These are phyloP conservation scores for Sinocyclocheilus rhinocerous DNA, from an alignment of 2,113 vertebrate genomes.

Conservation along the genomic window DNA sequence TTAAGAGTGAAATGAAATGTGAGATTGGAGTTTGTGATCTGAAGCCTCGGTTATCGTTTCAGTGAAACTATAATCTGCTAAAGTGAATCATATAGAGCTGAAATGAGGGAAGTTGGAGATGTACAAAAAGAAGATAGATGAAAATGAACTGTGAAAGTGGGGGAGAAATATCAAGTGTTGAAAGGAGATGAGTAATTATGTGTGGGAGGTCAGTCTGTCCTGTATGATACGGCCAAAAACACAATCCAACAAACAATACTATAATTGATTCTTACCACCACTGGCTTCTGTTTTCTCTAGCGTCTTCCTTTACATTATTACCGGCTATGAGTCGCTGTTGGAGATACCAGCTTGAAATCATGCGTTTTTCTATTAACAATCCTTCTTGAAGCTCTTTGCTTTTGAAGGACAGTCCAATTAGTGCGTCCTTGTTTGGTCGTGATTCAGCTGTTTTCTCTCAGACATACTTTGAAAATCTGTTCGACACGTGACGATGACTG, in stretches of 20 bases:
- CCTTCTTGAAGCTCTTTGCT: background rate
- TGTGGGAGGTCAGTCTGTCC: constrained; percentile 77
- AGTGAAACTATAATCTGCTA: constrained; percentile 27
- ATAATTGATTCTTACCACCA: background rate
- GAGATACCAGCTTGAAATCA: constrained; percentile 6
- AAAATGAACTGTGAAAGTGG: constrained; percentile 63
- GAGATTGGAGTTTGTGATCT: background rate
- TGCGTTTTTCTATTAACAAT: constrained; percentile 24
- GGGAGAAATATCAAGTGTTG: constrained; percentile 66
- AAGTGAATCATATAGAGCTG: constrained; percentile 21
- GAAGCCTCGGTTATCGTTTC: constrained; percentile 25
- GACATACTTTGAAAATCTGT: background rate
- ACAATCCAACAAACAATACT: constrained; percentile 20
- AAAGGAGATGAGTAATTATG: constrained; percentile 78
- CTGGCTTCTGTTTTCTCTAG: background rate
- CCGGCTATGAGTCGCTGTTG: background rate
- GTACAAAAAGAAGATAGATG: constrained; percentile 60
- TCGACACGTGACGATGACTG: background rate
- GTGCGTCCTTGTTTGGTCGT: background rate
- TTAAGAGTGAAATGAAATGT: background rate
- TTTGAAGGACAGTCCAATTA: constrained; percentile 17
- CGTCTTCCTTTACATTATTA: background rate
- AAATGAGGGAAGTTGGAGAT: constrained; percentile 61
- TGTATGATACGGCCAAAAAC: constrained; percentile 68
- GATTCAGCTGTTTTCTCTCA: background rate